Evolutionary conservation across 1,140 invertebrate species (phyloP).

Genomic region (Megalonaias nervosa): DNA sequence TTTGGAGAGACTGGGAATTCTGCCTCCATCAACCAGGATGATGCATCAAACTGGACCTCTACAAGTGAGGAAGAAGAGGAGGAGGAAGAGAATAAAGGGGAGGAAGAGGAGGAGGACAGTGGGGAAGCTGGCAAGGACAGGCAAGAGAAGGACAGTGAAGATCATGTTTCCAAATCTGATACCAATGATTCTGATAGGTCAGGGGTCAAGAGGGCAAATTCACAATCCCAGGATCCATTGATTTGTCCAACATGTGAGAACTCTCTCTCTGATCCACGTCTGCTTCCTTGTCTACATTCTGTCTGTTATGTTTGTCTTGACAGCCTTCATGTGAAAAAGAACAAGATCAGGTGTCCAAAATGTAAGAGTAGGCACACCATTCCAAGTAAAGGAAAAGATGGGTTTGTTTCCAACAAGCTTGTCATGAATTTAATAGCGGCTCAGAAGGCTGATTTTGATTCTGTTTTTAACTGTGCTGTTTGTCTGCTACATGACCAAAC

Average conservation of each 20-base stretch:
- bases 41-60: too few relatives aligned
- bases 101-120: background rate
- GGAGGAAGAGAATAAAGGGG: background rate
- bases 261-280: conserved; percentile 1
- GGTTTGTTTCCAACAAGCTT: conserved; percentile 6
- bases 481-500: conserved; percentile 18
- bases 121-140: background rate
- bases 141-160: background rate
- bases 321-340: background rate
- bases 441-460: background rate
- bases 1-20: too few relatives aligned
- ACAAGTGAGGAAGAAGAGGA: background rate
- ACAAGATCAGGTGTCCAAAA: conserved; percentile 7
- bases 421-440: background rate
- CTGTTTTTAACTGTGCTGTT: conserved; percentile 3
- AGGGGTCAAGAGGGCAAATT: background rate
- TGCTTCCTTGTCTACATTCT: conserved; percentile 25
- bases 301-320: conserved; percentile 13
- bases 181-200: background rate
- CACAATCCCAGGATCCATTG: conserved; percentile 1
- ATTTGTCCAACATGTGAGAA: conserved; percentile 7
- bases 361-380: conserved; percentile 5
- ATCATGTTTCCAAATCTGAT: background rate
- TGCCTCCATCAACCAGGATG: too few relatives aligned
- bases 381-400: background rate